Evolutionary conservation across 2,797 vertebrate genomes (phyloP), one percentile per base, ranked within the genome.

Genomic region (Cirrhinus mrigala): DNA sequence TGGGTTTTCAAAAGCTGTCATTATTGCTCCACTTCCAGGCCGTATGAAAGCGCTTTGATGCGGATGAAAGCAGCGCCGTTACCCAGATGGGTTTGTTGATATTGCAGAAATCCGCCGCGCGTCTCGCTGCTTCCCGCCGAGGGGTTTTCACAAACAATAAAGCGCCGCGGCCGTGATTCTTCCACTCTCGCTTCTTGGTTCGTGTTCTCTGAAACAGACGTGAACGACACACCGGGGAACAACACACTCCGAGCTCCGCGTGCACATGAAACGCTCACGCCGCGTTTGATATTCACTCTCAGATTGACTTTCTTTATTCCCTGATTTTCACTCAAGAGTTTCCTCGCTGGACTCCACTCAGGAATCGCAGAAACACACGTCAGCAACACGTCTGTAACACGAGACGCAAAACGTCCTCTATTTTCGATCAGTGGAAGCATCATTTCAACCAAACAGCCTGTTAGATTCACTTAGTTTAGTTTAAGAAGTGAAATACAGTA

Each of bases 11-110:
- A 88, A 91, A 90, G 91, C 89, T 85, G 78, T 91, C 89, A 90
- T 89, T 89, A 90, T 86, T 90, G 87, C 83, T 81, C 46, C 18
- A 66, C 88, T 88, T 88, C 90, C 87, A 68, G 81, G 87, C 86
- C 85, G 86, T 85, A 77, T 88, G 88, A 91, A 90, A 89, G 85
- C 75, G 79, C 87, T 90, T 90, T 91, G 90, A 91, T 90, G 86
- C 83, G 89, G 89, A 91, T 91, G 89, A 91, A 91, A 91, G 90
- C 82, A 40, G 66, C 74, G 81, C 88, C 88, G 89, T 91, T 88
- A 90, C 89, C 85, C 90, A 91, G 90, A 92, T 90, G 90, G 90
- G 86, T 80, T 62, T 90, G 90, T 91, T 89, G 90, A 89, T 91
- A 89, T 86, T 89, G 85, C 86, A 86, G 87, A 85, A 89, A 89